Evolutionary conservation across 2,888 invertebrate species (phyloP).

Genomic region (Mythimna impura): DNA sequence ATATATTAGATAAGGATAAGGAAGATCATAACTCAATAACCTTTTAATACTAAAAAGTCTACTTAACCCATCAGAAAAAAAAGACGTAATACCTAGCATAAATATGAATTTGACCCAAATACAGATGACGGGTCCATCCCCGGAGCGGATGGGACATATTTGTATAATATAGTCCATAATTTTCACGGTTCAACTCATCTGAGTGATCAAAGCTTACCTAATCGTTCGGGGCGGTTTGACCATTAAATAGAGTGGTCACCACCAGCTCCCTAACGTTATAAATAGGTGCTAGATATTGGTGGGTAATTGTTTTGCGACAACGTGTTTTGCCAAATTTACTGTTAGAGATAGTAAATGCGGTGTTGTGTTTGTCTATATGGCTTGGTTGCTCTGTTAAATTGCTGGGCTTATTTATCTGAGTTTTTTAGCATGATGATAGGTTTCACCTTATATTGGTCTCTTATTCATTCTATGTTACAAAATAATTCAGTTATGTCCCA

Average conservation of each 20-base stretch:
- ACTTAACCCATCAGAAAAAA: conserved; percentile 3
- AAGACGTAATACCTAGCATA: conserved; percentile 13
- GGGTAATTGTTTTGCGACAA: conserved; percentile 12
- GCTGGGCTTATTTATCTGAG: no score
- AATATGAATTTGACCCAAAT: conserved; percentile 61
- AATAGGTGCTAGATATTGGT: conserved; percentile 38
- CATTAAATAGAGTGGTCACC: conserved; percentile 57
- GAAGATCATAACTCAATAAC: not conserved
- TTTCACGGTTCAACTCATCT: conserved; percentile 67
- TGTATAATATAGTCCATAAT: conserved; percentile 59
- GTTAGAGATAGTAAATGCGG: no score
- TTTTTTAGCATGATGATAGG: no score
- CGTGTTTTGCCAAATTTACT: not conserved
- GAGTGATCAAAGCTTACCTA: conserved; percentile 75
- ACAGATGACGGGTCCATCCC: conserved; percentile 25
- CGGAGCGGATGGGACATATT: conserved; percentile 58
- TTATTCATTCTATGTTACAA: no score
- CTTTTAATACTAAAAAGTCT: not conserved
- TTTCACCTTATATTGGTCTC: no score
- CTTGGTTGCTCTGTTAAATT: not conserved
- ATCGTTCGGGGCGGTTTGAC: conserved; percentile 66
- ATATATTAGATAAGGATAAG: not conserved
- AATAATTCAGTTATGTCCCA: no score
- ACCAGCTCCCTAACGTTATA: conserved; percentile 34
- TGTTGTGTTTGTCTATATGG: not conserved